Evolutionary conservation across 2,797 vertebrate genomes (phyloP).

Genomic region (Argyrosomus regius): DNA sequence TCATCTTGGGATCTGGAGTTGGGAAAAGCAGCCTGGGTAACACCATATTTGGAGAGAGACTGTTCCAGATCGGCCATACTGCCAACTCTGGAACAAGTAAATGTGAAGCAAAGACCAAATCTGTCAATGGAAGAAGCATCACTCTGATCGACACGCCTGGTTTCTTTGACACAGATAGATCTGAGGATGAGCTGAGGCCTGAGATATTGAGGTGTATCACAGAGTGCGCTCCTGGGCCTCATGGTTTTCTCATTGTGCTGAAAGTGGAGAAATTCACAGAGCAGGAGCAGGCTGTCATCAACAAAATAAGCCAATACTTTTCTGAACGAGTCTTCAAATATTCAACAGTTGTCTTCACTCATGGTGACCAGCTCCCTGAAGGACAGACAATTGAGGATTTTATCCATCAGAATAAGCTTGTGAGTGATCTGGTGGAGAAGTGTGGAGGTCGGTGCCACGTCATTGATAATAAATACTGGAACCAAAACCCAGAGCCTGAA

Average conservation of each 20-base stretch:
- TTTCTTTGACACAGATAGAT: not conserved
- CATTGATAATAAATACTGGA: conserved; percentile 62
- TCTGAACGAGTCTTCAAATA: conserved; percentile 6
- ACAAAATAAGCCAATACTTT: not conserved
- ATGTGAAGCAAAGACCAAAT: not conserved
- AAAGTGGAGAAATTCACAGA: conserved; percentile 45
- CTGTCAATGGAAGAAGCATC: conserved; percentile 1
- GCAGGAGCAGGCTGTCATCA: conserved; percentile 5
- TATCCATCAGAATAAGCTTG: not conserved
- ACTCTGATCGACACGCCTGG: not conserved
- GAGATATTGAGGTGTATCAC: conserved; percentile 31
- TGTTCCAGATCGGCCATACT: conserved; percentile 1
- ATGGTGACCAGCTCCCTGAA: conserved; percentile 21
- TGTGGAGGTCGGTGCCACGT: conserved; percentile 49
- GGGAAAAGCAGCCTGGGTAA: conserved; percentile 63
- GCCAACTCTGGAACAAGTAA: too few relatives aligned
- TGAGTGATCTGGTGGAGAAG: conserved; percentile 48
- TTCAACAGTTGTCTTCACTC: conserved; percentile 37
- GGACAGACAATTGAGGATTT: conserved; percentile 29
- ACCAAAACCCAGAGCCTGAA: not conserved
- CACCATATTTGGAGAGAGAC: conserved; percentile 35
- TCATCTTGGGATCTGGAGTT: conserved; percentile 19
- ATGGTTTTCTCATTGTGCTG: conserved; percentile 27
- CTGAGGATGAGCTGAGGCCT: not conserved
- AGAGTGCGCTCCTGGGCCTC: conserved; percentile 36